A percentile compares a stretch with the other conserved stretches of the same genome.
These are phyloP conservation scores for Pseudomugil gertrudae DNA, from an alignment of 2,797 vertebrate species.

Conservation along the genomic window DNA sequence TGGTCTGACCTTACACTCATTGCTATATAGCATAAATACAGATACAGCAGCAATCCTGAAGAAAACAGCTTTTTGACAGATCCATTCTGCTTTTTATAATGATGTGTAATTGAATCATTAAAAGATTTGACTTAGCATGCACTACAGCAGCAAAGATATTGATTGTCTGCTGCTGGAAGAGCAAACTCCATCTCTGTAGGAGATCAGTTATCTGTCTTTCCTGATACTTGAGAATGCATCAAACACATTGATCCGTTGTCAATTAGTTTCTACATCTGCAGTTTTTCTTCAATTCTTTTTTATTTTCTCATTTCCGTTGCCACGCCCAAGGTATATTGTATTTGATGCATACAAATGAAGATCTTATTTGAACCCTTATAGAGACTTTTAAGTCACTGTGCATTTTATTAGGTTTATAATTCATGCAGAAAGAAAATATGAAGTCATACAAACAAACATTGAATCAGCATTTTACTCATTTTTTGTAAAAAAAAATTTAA, in stretches of 20 bases:
- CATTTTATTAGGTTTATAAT: not conserved
- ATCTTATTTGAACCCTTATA: not conserved
- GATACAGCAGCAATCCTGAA: not conserved
- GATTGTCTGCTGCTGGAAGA: conserved; percentile 33
- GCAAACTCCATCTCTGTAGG: conserved; percentile 10
- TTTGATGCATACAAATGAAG: not conserved
- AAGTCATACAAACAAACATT: not conserved
- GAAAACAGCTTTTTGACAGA: not conserved
- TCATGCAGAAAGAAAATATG: not conserved
- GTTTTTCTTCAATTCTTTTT: not conserved
- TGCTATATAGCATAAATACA: not conserved
- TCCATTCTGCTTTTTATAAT: conserved; percentile 25
- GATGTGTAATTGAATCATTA: conserved; percentile 40
- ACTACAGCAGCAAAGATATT: conserved; percentile 47
- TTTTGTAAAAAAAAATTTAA: too few relatives aligned
- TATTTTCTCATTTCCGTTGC: not conserved
- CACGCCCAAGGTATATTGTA: not conserved
- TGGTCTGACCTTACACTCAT: not conserved
- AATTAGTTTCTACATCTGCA: not conserved
- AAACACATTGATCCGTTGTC: not conserved
- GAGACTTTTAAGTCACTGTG: not conserved
- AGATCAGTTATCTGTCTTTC: conserved; percentile 22
- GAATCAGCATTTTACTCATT: not conserved
- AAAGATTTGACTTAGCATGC: conserved; percentile 42
- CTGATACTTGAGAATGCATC: conserved; percentile 2